Evolutionary conservation across 1,140 invertebrate genomes (phyloP).

Genomic region (Himalopsyche phryganea): DNA sequence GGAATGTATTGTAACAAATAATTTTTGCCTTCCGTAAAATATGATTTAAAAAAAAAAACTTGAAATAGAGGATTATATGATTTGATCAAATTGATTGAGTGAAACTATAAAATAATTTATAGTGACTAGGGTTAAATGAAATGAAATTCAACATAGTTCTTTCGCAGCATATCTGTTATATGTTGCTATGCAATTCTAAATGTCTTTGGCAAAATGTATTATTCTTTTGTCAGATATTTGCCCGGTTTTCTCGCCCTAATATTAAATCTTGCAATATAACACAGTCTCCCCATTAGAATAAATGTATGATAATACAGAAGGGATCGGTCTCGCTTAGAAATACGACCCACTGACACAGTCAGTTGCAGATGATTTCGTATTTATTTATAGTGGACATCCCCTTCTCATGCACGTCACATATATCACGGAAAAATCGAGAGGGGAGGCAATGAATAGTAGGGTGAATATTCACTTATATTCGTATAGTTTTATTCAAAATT

Average conservation of each 20-base stretch:
- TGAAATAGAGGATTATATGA: too few relatives aligned
- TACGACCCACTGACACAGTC: conserved; percentile 30
- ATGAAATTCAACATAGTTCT: too few relatives aligned
- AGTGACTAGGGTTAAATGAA: too few relatives aligned
- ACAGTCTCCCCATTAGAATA: conserved; percentile 12
- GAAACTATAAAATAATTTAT: too few relatives aligned
- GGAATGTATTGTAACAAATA: too few relatives aligned
- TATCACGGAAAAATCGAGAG: conserved; percentile 16
- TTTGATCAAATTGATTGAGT: too few relatives aligned
- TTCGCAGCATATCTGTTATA: too few relatives aligned
- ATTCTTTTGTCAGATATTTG: background rate
- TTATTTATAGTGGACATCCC: conserved; percentile 24
- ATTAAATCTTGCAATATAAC: background rate
- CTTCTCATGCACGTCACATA: conserved; percentile 4
- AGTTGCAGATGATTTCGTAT: conserved; percentile 22
- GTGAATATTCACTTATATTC: background rate
- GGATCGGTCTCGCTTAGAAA: background rate
- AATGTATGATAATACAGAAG: conserved; percentile 18
- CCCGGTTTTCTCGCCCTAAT: conserved; percentile 1
- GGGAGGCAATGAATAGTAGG: background rate
- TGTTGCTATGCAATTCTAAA: too few relatives aligned
- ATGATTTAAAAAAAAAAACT: too few relatives aligned
- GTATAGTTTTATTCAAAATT: background rate
- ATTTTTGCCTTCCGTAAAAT: too few relatives aligned
- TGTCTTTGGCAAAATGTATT: background rate